Evolutionary conservation across 2,113 vertebrate genomes (phyloP).

Genomic region (Gnathonemus longibarbis): DNA sequence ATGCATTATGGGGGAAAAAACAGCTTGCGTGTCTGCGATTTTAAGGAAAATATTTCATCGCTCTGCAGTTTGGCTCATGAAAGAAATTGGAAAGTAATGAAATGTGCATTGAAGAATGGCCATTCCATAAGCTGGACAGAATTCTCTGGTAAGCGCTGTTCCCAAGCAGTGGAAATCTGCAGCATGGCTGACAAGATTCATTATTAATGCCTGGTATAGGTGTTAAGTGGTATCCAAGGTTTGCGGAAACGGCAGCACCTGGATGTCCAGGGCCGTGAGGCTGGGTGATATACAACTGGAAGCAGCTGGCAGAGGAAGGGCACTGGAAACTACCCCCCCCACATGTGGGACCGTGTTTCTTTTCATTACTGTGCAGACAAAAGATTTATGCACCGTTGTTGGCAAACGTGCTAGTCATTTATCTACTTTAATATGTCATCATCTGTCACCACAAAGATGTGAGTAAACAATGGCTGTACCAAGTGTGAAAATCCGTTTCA

Average conservation of each 20-base stretch:
- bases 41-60: neutral
- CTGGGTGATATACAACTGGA: neutral
- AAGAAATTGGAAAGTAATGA: neutral
- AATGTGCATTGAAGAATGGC: neutral
- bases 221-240: neutral
- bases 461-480: neutral
- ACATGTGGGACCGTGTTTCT: neutral
- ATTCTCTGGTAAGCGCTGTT: neutral
- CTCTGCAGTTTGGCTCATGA: neutral
- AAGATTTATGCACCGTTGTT: neutral
- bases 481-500: neutral
- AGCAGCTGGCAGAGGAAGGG: neutral
- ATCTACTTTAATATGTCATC: constrained; percentile 4
- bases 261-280: neutral
- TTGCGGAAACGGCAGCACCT: neutral
- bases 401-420: neutral
- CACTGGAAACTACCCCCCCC: neutral
- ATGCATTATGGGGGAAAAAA: neutral
- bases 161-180: neutral
- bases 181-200: neutral
- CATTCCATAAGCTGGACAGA: neutral
- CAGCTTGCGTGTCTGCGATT: neutral
- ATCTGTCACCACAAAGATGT: neutral
- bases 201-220: neutral
- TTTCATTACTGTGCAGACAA: neutral